A percentile compares a stretch with the other conserved stretches of the same genome.
These are phyloP conservation scores for Natrix natrix DNA, from an alignment of 2,797 vertebrate genomes.

Conservation along the genomic window DNA sequence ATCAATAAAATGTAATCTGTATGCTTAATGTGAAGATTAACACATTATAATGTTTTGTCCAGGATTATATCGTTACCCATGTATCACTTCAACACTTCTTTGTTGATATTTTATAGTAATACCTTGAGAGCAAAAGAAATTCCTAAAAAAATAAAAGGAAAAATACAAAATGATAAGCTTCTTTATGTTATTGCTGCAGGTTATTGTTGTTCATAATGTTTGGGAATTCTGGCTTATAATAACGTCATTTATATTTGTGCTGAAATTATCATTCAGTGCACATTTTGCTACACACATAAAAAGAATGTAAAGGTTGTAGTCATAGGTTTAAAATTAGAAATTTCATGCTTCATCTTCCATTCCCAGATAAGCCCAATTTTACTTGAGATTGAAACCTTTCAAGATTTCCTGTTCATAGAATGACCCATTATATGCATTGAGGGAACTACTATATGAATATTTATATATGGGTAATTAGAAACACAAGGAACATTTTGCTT, in stretches of 20 bases:
- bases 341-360: not conserved
- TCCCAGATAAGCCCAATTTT: not conserved
- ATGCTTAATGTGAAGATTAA: not conserved
- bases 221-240: not conserved
- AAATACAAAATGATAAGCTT: not conserved
- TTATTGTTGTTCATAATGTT: not conserved
- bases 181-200: not conserved
- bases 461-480: not conserved
- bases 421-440: not conserved
- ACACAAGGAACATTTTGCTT: not conserved
- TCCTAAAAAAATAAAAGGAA: not conserved
- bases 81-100: not conserved
- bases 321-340: not conserved
- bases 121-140: not conserved
- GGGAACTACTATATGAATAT: not conserved
- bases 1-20: not conserved
- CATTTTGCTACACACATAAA: not conserved
- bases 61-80: not conserved
- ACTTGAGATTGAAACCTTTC: not conserved
- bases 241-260: not conserved
- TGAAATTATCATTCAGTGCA: not conserved
- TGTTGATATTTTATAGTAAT: conserved; percentile 5
- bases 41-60: not conserved
- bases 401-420: not conserved
- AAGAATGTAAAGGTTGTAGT: not conserved